Evolutionary conservation across 1,140 invertebrate species (phyloP).

Genomic region (Atta cephalotes): DNA sequence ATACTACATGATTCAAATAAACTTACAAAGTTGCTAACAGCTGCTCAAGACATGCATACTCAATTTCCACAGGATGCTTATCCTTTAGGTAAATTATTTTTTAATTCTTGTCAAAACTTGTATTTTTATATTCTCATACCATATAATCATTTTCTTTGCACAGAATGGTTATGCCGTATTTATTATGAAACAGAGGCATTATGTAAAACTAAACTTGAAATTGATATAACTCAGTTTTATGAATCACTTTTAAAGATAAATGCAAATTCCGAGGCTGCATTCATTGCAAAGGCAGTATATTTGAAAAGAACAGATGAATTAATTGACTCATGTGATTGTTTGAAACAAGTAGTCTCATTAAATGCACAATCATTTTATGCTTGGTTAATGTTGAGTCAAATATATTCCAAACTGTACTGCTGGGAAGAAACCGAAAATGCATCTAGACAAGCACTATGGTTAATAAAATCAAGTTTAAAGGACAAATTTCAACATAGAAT

Average conservation of each 20-base stretch:
- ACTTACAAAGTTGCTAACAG: slow-evolving; percentile 82
- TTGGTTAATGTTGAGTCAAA: slow-evolving; percentile 85
- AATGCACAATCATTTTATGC: slow-evolving; percentile 82
- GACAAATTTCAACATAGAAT: slow-evolving; percentile 74
- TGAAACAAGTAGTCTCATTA: slow-evolving; percentile 79
- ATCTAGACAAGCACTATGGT: slow-evolving; percentile 82
- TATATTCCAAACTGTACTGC: slow-evolving; percentile 87
- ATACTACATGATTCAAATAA: slow-evolving; percentile 86
- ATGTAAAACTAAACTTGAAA: slow-evolving; percentile 79
- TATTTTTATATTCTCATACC: slow-evolving; percentile 43
- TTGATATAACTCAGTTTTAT: slow-evolving; percentile 86
- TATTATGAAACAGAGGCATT: slow-evolving; percentile 86
- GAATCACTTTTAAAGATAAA: slow-evolving; percentile 85
- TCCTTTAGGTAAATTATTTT: slow-evolving; percentile 82
- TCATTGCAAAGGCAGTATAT: slow-evolving; percentile 88
- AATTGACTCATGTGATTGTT: slow-evolving; percentile 86
- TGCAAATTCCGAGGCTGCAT: slow-evolving; percentile 87
- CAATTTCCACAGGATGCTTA: slow-evolving; percentile 85
- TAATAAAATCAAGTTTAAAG: slow-evolving; percentile 74
- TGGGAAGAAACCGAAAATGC: slow-evolving; percentile 87
- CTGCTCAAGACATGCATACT: slow-evolving; percentile 85
- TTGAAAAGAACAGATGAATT: slow-evolving; percentile 86
- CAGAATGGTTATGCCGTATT: slow-evolving; percentile 88
- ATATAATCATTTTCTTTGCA: slow-evolving; percentile 67
- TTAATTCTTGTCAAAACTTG: slow-evolving; percentile 15